Evolutionary conservation across 2,888 invertebrate species (phyloP), one percentile per base, ranked within the genome.

Genomic region (Monopis laevigella): DNA sequence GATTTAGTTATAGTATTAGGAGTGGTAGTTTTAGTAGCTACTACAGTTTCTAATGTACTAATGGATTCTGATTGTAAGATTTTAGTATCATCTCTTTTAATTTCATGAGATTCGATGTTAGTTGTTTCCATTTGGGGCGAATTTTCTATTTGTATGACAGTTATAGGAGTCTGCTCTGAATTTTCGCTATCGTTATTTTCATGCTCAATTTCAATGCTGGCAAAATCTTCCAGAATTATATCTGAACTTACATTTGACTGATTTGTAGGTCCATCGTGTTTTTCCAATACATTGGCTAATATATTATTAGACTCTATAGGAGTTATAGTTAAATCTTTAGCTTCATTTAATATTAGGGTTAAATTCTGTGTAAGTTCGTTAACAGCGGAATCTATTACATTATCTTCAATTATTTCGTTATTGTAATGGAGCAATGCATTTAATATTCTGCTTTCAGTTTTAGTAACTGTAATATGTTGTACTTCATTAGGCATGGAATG

Each of bases 1-100:
- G 80, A 80, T 54, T 71, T 78, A 16, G 47, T 43, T 8, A 45
- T n/a, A 8, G 13, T 42, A 17, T 45, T 38, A 47, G 19, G 41
- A n/a, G n/a, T n/a, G 48, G 40, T 46, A 18, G 19, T 36, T 36
- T n/a, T 21, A 11, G 11, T 18, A 13, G 14, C 17, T n/a, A 3
- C 13, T 12, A n/a, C n/a, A n/a, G 13, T 17, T 16, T 14, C 14
- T 3, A n/a, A 8, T 14, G 14, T 3, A n/a, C n/a, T n/a, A n/a
- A n/a, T n/a, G n/a, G n/a, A n/a, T n/a, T n/a, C n/a, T n/a, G n/a
- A n/a, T n/a, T n/a, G n/a, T n/a, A n/a, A n/a, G n/a, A n/a, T n/a
- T n/a, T n/a, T n/a, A n/a, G n/a, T n/a, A n/a, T 32, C 14, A 17
- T 17, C 17, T 32, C 17, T 32, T 3, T 16, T 11, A 13, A 32